Evolutionary conservation across 2,113 vertebrate species (phyloP).

Genomic region (Sarotherodon lohbergeri): DNA sequence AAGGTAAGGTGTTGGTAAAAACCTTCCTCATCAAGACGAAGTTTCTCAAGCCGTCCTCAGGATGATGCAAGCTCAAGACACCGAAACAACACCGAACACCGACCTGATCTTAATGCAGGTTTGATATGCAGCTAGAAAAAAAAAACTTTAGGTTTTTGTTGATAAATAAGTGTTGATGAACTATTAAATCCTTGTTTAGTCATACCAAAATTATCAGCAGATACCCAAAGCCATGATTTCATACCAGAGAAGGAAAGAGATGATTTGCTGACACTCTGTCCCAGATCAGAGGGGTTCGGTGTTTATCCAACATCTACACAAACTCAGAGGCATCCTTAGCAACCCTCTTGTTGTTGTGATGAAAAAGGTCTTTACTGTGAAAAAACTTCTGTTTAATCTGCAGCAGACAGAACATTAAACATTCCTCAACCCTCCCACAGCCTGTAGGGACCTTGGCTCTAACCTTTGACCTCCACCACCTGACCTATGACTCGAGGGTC

Average conservation of each 20-base stretch:
- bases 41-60: not conserved
- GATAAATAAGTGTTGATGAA: not conserved
- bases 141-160: not conserved
- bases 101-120: not conserved
- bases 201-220: not conserved
- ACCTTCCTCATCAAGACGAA: not conserved
- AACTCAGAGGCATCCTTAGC: not conserved
- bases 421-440: not conserved
- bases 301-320: not conserved
- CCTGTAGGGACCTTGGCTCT: not conserved
- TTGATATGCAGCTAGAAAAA: not conserved
- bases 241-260: not conserved
- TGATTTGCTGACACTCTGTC: not conserved
- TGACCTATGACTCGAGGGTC: not conserved
- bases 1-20: not conserved
- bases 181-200: not conserved
- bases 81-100: not conserved
- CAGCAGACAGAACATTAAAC: not conserved
- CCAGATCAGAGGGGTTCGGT: not conserved
- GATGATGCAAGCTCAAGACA: not conserved
- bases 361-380: not conserved
- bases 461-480: slow-evolving; percentile 2
- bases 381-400: not conserved
- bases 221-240: not conserved
- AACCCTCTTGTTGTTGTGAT: not conserved